Conservation (phyloP, 2,888 invertebrate species). For the Athalia circularis region DNA sequence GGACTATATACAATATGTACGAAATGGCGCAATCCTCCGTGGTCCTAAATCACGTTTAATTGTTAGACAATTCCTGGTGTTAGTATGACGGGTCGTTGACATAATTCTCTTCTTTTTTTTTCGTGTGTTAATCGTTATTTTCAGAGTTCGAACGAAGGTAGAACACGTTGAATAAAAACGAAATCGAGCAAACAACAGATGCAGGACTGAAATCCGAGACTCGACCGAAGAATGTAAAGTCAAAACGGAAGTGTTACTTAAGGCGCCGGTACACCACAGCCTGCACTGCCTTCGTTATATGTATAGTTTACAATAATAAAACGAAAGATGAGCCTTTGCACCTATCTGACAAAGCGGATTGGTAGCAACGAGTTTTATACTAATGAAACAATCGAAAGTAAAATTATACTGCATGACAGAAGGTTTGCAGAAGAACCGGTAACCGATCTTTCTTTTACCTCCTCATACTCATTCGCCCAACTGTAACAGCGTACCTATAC, state of each 20-base stretch:
- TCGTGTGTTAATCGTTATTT: not conserved
- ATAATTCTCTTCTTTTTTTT: not conserved
- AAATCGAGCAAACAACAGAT: slow-evolving; percentile 28
- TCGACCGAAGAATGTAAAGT: slow-evolving; percentile 26
- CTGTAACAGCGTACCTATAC: slow-evolving; percentile 4
- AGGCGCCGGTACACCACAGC: slow-evolving; percentile 11
- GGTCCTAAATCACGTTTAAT: slow-evolving; percentile 40
- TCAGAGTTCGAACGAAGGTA: slow-evolving; percentile 1
- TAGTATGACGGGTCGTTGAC: not conserved
- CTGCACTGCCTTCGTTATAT: slow-evolving; percentile 18
- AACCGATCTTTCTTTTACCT: slow-evolving; percentile 38
- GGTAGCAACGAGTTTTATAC: slow-evolving; percentile 35
- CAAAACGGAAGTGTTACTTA: slow-evolving; percentile 44
- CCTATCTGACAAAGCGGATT: slow-evolving; percentile 42
- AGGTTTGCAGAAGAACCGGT: slow-evolving; percentile 46
- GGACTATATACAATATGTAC: slow-evolving; percentile 40
- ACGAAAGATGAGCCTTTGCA: slow-evolving; percentile 37
- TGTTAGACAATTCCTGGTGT: slow-evolving; percentile 33
- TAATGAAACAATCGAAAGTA: slow-evolving; percentile 66
- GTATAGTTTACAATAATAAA: slow-evolving; percentile 31
- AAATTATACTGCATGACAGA: slow-evolving; percentile 70
- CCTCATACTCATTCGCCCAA: slow-evolving; percentile 24
- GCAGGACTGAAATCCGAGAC: slow-evolving; percentile 39
- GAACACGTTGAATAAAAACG: not conserved
- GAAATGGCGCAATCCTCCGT: slow-evolving; percentile 39